Percentiles rank a stretch among this genome's conserved stretches.
Evolutionary conservation across 2,113 vertebrate species (phyloP).

Genomic region (Epinephelus lanceolatus): DNA sequence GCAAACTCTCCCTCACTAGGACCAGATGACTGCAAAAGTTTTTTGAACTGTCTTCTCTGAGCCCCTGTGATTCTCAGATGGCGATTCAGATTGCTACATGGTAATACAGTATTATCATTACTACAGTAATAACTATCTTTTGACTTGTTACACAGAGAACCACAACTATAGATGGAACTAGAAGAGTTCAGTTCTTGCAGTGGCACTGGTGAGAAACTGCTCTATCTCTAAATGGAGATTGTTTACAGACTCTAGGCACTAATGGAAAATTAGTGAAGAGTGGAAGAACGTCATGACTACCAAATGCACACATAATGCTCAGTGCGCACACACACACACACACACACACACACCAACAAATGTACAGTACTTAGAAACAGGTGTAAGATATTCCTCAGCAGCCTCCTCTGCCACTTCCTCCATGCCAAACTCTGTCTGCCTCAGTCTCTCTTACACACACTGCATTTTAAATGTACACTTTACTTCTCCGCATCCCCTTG

Average conservation of each 20-base stretch:
- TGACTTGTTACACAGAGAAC: background rate
- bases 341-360: background rate
- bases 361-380: background rate
- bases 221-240: background rate
- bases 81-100: background rate
- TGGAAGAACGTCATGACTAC: background rate
- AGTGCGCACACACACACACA: background rate
- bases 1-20: conserved; percentile 15
- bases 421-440: conserved; percentile 13
- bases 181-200: background rate
- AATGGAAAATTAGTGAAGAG: background rate
- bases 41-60: conserved; percentile 2
- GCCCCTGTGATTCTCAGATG: background rate
- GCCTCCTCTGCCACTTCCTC: background rate
- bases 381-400: conserved; percentile 25
- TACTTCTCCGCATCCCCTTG: conserved; percentile 27
- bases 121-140: background rate
- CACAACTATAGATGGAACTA: background rate
- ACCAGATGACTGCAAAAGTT: conserved; percentile 4
- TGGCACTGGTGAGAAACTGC: background rate
- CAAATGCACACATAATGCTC: background rate
- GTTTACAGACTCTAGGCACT: background rate
- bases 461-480: conserved; percentile 55
- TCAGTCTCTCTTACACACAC: conserved; percentile 11
- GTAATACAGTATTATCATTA: background rate